Conservation (phyloP, 2,113 vertebrate species). For the Anolis sagrei region DNA sequence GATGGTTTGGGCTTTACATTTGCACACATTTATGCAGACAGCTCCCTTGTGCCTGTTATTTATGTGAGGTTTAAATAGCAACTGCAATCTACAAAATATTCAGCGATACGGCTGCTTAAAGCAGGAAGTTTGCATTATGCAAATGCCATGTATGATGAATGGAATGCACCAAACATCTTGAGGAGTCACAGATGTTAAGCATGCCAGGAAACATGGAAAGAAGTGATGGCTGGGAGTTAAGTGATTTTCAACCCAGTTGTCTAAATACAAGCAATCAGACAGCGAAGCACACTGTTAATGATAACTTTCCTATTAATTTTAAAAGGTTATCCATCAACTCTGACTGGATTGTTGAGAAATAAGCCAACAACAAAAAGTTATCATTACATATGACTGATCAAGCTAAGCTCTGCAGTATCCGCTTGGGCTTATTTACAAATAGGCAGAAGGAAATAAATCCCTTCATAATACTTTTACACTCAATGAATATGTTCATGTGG, state of each 20-base stretch:
- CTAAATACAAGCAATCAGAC: conserved; percentile 72
- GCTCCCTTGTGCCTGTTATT: conserved; percentile 70
- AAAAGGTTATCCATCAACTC: conserved; percentile 47
- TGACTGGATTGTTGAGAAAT: conserved; percentile 10
- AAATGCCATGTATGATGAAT: conserved; percentile 81
- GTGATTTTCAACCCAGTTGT: conserved; percentile 71
- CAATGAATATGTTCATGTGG: not conserved
- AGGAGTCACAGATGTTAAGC: conserved; percentile 83
- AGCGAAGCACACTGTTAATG: conserved; percentile 61
- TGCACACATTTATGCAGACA: conserved; percentile 61
- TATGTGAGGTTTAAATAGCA: conserved; percentile 72
- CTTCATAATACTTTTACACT: not conserved
- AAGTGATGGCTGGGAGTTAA: conserved; percentile 67
- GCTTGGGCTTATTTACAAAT: fast-evolving
- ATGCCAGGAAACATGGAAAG: conserved; percentile 68
- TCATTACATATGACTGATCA: not conserved
- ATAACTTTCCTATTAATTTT: conserved; percentile 52
- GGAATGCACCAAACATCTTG: conserved; percentile 76
- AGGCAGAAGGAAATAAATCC: not conserved
- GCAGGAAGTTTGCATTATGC: conserved; percentile 80
- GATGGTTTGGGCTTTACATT: conserved; percentile 57
- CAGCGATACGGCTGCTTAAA: conserved; percentile 76
- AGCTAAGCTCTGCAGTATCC: fast-evolving
- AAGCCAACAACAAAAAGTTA: not conserved
- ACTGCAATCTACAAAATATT: conserved; percentile 72